Evolutionary conservation across 2,113 vertebrate genomes (phyloP), one percentile per base, ranked within the genome.

Genomic region (Emberiza fucata): DNA sequence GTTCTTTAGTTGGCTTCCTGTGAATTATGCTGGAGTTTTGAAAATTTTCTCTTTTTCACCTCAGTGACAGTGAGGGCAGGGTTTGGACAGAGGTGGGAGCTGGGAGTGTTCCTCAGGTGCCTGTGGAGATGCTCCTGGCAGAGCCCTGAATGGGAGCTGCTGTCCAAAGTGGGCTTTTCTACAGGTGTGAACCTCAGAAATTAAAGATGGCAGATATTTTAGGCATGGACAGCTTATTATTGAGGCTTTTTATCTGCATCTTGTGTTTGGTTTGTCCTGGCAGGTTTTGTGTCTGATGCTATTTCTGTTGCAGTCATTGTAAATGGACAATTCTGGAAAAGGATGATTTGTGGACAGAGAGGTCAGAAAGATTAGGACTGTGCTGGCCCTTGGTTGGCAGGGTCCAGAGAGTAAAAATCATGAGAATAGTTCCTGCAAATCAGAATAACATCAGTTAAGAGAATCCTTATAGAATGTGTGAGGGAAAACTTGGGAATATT

Each of bases 291-390:
- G 20, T 29, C 11, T 0, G 0, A 21, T 51, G 59, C 44, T 12
- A 0, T 73, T 92, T 70, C 71, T 0, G 0, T 71, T 72, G 2
- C 15, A 39, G 29, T 35, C 5, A 0, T n/a, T 3, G 0, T 17
- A 59, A 75, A 51, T 51, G 25, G 25, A 51, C 8, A 5, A 16
- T 50, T 51, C 50, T 16, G 8, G 16, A 51, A 27, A 51, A 51
- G 14, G 50, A 51, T 51, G 50, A 28, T 51, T 51, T 51, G 25
- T 51, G 48, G 50, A 51, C 50, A 51, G 25, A 27, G 28, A 51
- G 50, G 28, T 51, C 50, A 51, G 50, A 28, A 28, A 27, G 50
- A 27, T 51, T 16, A 51, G 50, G 50, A 51, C 50, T 51, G 50
- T 51, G 50, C 50, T 51, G 48, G 48, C 48, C 25, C 25, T 9